Percentiles rank a stretch among this genome's conserved stretches.
Conservation (phyloP, 2,797 vertebrate genomes). For the Zalophus californianus region DNA sequence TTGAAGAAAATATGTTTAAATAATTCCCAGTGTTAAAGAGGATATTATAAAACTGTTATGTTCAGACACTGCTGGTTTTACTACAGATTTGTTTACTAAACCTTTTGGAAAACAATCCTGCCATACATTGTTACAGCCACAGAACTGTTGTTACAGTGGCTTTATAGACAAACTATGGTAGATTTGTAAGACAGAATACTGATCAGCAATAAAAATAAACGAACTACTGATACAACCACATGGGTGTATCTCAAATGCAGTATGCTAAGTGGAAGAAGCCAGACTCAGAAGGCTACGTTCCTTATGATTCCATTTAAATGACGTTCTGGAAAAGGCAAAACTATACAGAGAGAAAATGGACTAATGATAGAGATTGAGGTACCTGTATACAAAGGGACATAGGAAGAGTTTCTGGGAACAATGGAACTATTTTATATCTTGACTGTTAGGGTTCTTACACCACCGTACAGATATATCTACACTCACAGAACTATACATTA, state of each 20-base stretch:
- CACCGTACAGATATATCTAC: background rate
- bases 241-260: background rate
- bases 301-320: background rate
- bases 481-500: background rate
- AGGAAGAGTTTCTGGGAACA: background rate
- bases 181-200: background rate
- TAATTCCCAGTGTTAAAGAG: background rate
- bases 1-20: background rate
- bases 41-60: background rate
- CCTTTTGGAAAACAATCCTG: constrained; percentile 39
- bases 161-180: background rate
- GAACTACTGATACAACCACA: background rate
- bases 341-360: background rate
- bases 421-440: background rate
- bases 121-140: background rate
- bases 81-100: constrained; percentile 5
- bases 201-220: background rate
- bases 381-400: background rate
- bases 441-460: background rate
- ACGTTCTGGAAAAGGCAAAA: constrained; percentile 6
- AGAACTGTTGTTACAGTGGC: background rate
- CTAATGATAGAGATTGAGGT: background rate
- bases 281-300: background rate
- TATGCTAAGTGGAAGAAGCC: background rate
- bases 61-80: background rate